Conservation (phyloP, 1,140 invertebrate genomes). For the Thalassaphorura encarpata region DNA sequence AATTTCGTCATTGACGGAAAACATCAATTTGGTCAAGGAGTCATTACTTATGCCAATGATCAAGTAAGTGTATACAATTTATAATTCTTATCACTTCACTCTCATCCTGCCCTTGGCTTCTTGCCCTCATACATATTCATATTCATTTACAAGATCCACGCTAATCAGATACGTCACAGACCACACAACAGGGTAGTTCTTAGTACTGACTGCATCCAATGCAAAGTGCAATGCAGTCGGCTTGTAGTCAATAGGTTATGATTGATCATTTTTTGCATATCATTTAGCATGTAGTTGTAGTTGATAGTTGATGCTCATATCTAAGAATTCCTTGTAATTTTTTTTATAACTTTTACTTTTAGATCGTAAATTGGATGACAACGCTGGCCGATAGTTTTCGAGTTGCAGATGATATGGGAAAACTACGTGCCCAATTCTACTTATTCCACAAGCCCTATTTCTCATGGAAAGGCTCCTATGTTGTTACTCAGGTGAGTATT, state of each 20-base stretch:
- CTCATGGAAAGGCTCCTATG: conserved; percentile 95
- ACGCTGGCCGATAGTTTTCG: conserved; percentile 92
- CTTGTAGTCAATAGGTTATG: not conserved
- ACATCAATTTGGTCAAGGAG: conserved; percentile 92
- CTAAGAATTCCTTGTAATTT: no score
- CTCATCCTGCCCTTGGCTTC: no score
- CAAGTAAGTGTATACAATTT: conserved; percentile 41
- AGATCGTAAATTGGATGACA: conserved; percentile 91
- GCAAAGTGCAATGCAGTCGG: no score
- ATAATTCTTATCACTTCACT: conserved; percentile 6
- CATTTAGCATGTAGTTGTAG: no score
- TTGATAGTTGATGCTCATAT: no score
- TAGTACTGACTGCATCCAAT: no score
- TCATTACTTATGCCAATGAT: conserved; percentile 97
- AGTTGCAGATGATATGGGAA: conserved; percentile 95
- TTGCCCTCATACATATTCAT: no score
- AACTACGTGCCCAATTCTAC: conserved; percentile 82
- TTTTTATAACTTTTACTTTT: conserved; percentile 18
- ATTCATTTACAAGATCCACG: no score
- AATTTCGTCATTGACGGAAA: conserved; percentile 93
- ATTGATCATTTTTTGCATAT: not conserved
- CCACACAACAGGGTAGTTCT: no score
- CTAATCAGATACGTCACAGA: no score
- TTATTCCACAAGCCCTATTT: conserved; percentile 91
- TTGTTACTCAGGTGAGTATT: conserved; percentile 69